These are phyloP conservation scores for Apis florea DNA, from an alignment of 1,140 invertebrate genomes.

Conservation along the genomic window DNA sequence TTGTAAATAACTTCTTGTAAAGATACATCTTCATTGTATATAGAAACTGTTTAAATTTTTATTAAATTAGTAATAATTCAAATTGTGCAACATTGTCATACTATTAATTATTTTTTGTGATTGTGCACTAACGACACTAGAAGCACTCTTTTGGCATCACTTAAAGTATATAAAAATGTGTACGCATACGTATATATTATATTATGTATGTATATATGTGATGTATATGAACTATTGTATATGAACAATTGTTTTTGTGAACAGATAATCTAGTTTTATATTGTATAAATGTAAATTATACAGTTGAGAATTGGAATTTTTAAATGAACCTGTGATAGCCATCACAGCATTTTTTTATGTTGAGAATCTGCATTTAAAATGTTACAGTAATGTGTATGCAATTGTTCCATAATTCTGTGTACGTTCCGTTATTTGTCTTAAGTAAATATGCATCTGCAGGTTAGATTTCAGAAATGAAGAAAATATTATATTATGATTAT, in stretches of 20 bases:
- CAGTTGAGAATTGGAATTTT: conserved; percentile 60
- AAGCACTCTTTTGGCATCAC: conserved; percentile 61
- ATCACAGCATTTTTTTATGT: conserved; percentile 55
- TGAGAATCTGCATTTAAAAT: conserved; percentile 50
- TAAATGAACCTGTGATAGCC: conserved; percentile 61
- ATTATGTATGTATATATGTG: conserved; percentile 62
- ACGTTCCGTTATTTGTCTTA: conserved; percentile 31
- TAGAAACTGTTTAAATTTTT: conserved; percentile 76
- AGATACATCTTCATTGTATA: conserved; percentile 75
- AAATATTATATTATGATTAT: conserved; percentile 12
- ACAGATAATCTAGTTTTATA: conserved; percentile 76
- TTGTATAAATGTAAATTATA: conserved; percentile 73
- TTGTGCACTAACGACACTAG: conserved; percentile 65
- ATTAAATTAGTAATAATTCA: conserved; percentile 73
- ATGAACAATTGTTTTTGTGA: conserved; percentile 73
- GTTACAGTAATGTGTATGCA: conserved; percentile 19
- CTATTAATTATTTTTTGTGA: conserved; percentile 68
- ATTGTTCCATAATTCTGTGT: conserved; percentile 22
- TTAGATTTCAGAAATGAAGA: conserved; percentile 18
- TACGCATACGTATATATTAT: conserved; percentile 63
- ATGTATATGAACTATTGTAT: conserved; percentile 70
- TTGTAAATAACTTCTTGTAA: conserved; percentile 80
- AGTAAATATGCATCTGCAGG: conserved; percentile 4
- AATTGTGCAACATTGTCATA: conserved; percentile 72
- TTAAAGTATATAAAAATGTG: conserved; percentile 52